Evolutionary conservation across 2,888 invertebrate species (phyloP), one percentile per base, ranked within the genome.

Genomic region (Ischnus inquisitorius): DNA sequence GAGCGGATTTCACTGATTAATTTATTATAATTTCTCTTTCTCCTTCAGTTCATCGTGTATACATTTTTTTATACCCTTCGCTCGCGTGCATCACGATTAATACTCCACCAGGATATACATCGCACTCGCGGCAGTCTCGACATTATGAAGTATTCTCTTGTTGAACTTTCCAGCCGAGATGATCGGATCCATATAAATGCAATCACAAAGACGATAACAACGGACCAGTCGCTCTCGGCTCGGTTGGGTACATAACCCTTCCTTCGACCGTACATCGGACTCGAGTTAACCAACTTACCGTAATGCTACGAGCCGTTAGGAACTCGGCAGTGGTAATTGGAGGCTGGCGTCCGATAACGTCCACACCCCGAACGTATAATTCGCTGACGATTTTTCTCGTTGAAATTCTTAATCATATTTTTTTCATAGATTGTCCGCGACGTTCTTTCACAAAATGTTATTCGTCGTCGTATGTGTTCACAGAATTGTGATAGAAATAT

Each of bases 131-230:
- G 62, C 54, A 69, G 62, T 46, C 60, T 62, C 67, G 72, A 62
- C 78, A 60, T 75, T 62, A 60, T 72, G 43, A 6, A 22, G 22
- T 69, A 54, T 75, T 51, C 74, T 41, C 72, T 64, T 48, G 64
- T 75, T 74, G 74, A 64, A 82, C 72, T 79, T 79, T 62, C n/a
- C 57, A 67, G 68, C 43, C 57, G 22, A 78, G 72, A 68, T 86
- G 89, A 90, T 91, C 91, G 87, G 90, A 91, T 91, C 89, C 90
- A 90, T 90, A 90, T 88, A 89, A 92, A 90, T 90, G 90, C 88
- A 91, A 91, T 91, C 89, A 90, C 90, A 89, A 91, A 88, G 19
- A 83, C 65, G 62, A 75, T 39, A 39, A 16, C 34, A 39, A 65
- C 43, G 43, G 57, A 51, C 34, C 28, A 72, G 65, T 72, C 72